Evolutionary conservation across 1,140 invertebrate species (phyloP), one percentile per base, ranked within the genome.

Genomic region (Cyclina sinensis): DNA sequence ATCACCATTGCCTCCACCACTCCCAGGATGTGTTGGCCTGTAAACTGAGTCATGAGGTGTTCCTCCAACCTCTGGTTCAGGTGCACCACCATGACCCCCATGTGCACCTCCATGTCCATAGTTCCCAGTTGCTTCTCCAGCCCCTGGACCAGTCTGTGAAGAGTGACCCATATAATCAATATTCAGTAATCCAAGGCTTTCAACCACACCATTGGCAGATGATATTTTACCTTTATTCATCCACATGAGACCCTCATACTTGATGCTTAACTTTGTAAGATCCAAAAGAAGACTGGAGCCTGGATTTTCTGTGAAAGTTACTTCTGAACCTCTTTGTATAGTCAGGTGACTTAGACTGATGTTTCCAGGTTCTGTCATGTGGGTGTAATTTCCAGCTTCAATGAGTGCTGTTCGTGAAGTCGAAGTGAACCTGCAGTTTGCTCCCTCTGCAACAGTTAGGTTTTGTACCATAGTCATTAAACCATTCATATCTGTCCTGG

Each of bases 71-170:
- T 82, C 37, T 62, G 89, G 90, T 46, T 90, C 76, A 18, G 87
- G 89, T 24, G 91, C 92, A n/a, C 93, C 93, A 48, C 93, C 93
- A 86, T 94, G 93, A 30, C 93, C 93, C 43, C 93, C 93, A 79
- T 94, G 93, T 21, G 92, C 90, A 68, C 88, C 93, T 24, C 93
- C 93, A 86, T 90, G 89, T 30, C 91, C 93, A 30, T 70, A 35
- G 12, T 48, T 78, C 37, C 79, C 62, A 27, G 68, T 81, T 14
- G 91, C 89, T 24, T 16, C 85, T 14, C 91, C 92, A 54, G 48
- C 62, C 14, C 92, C 92, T 65, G 89, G 85, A 0, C 91, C 91
- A 51, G 46, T 79, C 65, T 89, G 35, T 57, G 86, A 68, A 21
- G 4, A 35, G 80, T 90, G 90, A 14, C 92, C 92, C 81, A 87